Evolutionary conservation across 2,113 vertebrate genomes (phyloP), one percentile per base, ranked within the genome.

Genomic region (Carassius auratus): DNA sequence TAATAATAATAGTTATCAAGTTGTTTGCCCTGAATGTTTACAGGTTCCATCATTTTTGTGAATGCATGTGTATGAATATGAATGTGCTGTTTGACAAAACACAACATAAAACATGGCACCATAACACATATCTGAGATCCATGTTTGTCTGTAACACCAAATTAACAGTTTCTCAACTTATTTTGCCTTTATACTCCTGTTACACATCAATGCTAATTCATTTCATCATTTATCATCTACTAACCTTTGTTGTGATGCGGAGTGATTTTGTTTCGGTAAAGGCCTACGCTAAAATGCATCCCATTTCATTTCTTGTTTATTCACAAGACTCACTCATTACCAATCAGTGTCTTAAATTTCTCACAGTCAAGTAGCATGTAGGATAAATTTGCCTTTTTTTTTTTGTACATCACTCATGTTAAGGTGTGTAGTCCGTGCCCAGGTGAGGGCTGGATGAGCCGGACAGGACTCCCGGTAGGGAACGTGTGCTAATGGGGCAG

Each of bases 401-500:
- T 23, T 57, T 59, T 17, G 45, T 14, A 55, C 77, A 12, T 45
- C 13, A 38, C 26, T 19, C 42, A 55, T 55, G 59, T 86, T 77
- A 89, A 14, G 86, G 88, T 30, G 83, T 89, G 83, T 78, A 84
- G 38, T 85, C 73, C 68, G 83, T 86, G 7, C 59, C 86, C 48
- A 80, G 80, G 8, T 30, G 85, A 33, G 86, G 73, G 23, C 61
- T 81, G 33, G 81, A 57, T 19, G 82, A 84, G 36, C 7, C 74
- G 87, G 81, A 92, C 50, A 90, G 92, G 62, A 94, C 92, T 0
- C 87, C 92, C 0, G 94, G 94, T 15, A 95, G 92, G 15, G 94
- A 94, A 7, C 89, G 92, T 30, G 93, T 94, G 91, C 93, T 93
- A 87, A 90, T 87, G 0, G 93, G 90, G 84, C 89, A 91, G 86